Percentiles rank a stretch among this genome's conserved stretches.
These are phyloP conservation scores for Dione juno DNA, from an alignment of 2,888 invertebrate species.

Conservation along the genomic window DNA sequence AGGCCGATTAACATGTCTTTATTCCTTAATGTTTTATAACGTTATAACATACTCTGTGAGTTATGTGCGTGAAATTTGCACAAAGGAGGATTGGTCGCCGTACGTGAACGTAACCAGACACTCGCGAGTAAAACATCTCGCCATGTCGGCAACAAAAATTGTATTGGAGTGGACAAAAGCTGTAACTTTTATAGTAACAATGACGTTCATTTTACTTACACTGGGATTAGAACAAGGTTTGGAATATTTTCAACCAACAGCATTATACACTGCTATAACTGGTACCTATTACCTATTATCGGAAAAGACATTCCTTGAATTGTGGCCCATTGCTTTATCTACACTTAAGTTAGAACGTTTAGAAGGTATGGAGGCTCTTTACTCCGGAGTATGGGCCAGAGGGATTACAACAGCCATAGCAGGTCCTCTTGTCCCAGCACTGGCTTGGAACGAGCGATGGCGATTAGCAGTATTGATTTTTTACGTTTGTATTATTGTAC, in stretches of 20 bases:
- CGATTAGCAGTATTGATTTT: conserved; percentile 82
- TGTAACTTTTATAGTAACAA: conserved; percentile 89
- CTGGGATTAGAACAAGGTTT: conserved; percentile 90
- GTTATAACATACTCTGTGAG: conserved; percentile 90
- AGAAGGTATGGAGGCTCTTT: conserved; percentile 88
- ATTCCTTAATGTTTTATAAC: conserved; percentile 92
- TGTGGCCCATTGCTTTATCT: conserved; percentile 84
- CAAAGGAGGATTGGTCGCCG: conserved; percentile 90
- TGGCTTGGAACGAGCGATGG: conserved; percentile 83
- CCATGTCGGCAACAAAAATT: conserved; percentile 91
- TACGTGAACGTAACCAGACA: conserved; percentile 89
- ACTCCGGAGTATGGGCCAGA: conserved; percentile 86
- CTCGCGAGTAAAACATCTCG: conserved; percentile 89
- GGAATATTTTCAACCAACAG: conserved; percentile 88
- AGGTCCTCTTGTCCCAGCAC: conserved; percentile 80
- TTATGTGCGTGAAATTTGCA: conserved; percentile 88
- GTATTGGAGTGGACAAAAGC: conserved; percentile 93
- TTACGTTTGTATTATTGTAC: conserved; percentile 87
- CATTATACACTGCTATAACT: conserved; percentile 86
- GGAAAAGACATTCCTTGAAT: conserved; percentile 87
- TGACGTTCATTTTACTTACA: conserved; percentile 89
- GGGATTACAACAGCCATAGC: conserved; percentile 84
- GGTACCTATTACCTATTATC: conserved; percentile 88
- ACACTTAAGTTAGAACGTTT: conserved; percentile 85
- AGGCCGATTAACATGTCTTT: conserved; percentile 86